phyloP scores from a whole-genome alignment of 2,888 invertebrate genomes.

The Trissolcus brochymenae region DNA sequence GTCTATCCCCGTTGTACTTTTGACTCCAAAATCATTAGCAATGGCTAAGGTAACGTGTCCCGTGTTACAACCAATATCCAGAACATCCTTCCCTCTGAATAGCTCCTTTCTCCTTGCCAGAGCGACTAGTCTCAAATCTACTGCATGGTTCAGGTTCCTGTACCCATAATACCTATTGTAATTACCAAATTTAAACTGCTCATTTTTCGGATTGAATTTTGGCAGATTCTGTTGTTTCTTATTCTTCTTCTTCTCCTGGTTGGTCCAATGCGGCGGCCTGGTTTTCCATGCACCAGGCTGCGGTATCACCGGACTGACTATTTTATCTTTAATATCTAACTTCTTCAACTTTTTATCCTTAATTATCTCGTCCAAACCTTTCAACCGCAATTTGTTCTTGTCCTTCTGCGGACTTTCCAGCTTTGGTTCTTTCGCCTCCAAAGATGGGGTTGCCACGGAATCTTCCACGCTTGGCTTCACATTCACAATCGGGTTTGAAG shows the following conservation, averaged over 20 bases:
- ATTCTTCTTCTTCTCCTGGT: constrained; percentile 75
- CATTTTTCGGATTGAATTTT: constrained; percentile 85
- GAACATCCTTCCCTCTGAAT: constrained; percentile 91
- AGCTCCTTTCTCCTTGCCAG: constrained; percentile 88
- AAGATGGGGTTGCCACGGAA: constrained; percentile 23
- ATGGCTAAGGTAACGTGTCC: constrained; percentile 95
- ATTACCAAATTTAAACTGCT: constrained; percentile 95
- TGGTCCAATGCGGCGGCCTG: constrained; percentile 77
- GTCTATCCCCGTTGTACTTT: constrained; percentile 93
- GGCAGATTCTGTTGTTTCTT: constrained; percentile 72
- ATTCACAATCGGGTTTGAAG: constrained; percentile 61
- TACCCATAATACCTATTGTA: constrained; percentile 98
- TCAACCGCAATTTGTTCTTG: constrained; percentile 66
- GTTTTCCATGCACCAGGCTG: constrained; percentile 91
- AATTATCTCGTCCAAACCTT: constrained; percentile 70
- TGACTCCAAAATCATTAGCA: constrained; percentile 90
- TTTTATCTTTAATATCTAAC: constrained; percentile 88
- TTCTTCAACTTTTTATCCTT: constrained; percentile 78
- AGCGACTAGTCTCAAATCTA: constrained; percentile 89
- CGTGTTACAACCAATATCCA: constrained; percentile 98
- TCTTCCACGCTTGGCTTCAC: constrained; percentile 20
- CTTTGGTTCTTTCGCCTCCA: constrained; percentile 56
- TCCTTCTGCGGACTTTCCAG: constrained; percentile 62
- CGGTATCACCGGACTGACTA: constrained; percentile 93
- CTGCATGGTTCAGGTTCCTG: constrained; percentile 86